Conservation (phyloP, 2,113 vertebrate species). For the Hydrolagus affinis region DNA sequence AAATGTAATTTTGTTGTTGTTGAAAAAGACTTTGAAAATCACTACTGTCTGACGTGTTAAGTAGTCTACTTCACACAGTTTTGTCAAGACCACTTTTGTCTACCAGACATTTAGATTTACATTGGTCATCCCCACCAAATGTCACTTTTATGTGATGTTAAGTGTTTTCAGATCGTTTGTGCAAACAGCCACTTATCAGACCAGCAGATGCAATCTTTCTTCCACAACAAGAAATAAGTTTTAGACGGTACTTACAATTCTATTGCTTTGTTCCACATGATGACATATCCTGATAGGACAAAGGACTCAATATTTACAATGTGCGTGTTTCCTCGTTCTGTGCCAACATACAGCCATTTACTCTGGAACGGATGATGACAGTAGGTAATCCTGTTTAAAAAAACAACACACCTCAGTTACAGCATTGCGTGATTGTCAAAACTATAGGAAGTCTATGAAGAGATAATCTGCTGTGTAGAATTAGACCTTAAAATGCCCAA, state of each 20-base stretch:
- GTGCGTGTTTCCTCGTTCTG: conserved; percentile 92
- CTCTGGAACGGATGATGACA: conserved; percentile 98
- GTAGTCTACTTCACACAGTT: too few species aligned
- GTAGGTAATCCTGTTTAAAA: conserved; percentile 81
- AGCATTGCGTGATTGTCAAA: background rate
- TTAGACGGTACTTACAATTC: conserved; percentile 78
- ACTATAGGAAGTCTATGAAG: background rate
- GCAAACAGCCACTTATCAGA: background rate
- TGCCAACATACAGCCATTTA: conserved; percentile 98
- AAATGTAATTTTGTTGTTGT: too few species aligned
- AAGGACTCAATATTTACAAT: conserved; percentile 98
- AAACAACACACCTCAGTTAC: conserved; percentile 36
- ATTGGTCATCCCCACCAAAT: too few species aligned
- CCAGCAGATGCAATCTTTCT: background rate
- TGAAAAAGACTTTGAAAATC: too few species aligned
- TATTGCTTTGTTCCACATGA: conserved; percentile 99
- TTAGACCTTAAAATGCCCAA: too few species aligned
- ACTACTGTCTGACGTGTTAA: too few species aligned
- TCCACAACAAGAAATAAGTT: conserved; percentile 7
- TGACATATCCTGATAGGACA: conserved; percentile 93
- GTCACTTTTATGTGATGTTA: background rate
- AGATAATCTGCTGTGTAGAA: too few species aligned
- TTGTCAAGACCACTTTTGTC: too few species aligned
- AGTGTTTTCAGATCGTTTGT: background rate
- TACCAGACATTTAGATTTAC: too few species aligned